Percentiles rank a stretch among this genome's conserved stretches.
phyloP scores from a whole-genome alignment of 2,113 vertebrate species.

The sheep (Ovis aries) region DNA sequence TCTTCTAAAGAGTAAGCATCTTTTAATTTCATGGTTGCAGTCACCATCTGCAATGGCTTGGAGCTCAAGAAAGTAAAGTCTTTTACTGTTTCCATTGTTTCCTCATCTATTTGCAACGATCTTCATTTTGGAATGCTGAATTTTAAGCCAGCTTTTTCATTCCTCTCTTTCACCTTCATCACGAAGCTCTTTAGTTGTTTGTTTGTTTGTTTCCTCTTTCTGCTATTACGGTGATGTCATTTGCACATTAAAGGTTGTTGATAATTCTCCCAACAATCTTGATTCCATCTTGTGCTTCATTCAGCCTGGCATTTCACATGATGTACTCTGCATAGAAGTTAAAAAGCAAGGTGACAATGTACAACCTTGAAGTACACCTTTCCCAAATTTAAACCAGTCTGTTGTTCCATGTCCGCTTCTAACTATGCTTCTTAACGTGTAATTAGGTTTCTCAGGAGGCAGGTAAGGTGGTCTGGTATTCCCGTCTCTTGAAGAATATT shows the following conservation, averaged over 20 bases:
- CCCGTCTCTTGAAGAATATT: not conserved
- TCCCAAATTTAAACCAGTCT: not conserved
- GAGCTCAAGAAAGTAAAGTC: not conserved
- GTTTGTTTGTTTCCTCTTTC: not conserved
- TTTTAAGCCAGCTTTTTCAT: not conserved
- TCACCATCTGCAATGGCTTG: not conserved
- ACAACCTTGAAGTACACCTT: not conserved
- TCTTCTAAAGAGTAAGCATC: not conserved
- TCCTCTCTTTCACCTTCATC: not conserved
- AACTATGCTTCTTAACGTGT: not conserved
- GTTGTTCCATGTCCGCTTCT: not conserved
- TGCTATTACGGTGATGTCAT: not conserved
- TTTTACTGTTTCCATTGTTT: not conserved
- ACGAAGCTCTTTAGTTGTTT: not conserved
- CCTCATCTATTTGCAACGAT: not conserved
- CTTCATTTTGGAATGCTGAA: not conserved
- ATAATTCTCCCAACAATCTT: not conserved
- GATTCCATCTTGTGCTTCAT: not conserved
- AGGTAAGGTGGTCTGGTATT: not conserved
- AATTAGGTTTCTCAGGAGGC: not conserved
- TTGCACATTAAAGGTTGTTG: not conserved
- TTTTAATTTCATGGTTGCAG: not conserved
- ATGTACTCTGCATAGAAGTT: not conserved
- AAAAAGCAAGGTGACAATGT: not conserved
- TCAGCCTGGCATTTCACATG: not conserved